Evolutionary conservation across 2,113 vertebrate genomes (phyloP).

Genomic region (Varanus komodoensis): DNA sequence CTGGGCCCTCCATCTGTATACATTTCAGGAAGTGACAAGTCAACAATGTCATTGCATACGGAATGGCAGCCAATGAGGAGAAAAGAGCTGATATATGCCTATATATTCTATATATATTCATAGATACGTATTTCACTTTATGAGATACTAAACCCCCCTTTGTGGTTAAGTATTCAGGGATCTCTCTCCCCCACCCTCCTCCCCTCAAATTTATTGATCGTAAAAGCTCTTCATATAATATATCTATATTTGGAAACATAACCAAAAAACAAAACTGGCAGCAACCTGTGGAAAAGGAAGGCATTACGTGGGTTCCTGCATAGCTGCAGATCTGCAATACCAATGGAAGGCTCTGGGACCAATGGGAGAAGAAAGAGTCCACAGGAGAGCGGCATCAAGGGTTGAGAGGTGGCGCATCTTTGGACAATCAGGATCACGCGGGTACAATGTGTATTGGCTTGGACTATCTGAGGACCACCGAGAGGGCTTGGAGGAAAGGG

Average conservation of each 20-base stretch:
- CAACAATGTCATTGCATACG: conserved; percentile 20
- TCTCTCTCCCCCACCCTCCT: conserved; percentile 36
- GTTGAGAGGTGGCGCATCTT: background rate
- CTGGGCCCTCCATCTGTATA: background rate
- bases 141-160: conserved; percentile 55
- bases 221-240: conserved; percentile 49
- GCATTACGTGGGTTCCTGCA: background rate
- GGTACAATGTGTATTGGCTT: too few species aligned
- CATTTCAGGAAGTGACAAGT: conserved; percentile 22
- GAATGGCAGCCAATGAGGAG: conserved; percentile 40
- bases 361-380: too few species aligned
- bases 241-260: conserved; percentile 28
- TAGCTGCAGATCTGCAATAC: background rate
- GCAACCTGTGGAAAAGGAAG: background rate
- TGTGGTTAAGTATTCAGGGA: conserved; percentile 14
- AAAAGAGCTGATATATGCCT: conserved; percentile 41
- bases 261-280: conserved; percentile 36
- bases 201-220: conserved; percentile 43
- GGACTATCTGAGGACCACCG: background rate
- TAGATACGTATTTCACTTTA: conserved; percentile 39
- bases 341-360: background rate
- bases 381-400: background rate
- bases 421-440: background rate
- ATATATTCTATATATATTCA: conserved; percentile 51
- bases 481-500: background rate